phyloP scores from a whole-genome alignment of 2,888 invertebrate genomes.

The Frankliniella fusca region DNA sequence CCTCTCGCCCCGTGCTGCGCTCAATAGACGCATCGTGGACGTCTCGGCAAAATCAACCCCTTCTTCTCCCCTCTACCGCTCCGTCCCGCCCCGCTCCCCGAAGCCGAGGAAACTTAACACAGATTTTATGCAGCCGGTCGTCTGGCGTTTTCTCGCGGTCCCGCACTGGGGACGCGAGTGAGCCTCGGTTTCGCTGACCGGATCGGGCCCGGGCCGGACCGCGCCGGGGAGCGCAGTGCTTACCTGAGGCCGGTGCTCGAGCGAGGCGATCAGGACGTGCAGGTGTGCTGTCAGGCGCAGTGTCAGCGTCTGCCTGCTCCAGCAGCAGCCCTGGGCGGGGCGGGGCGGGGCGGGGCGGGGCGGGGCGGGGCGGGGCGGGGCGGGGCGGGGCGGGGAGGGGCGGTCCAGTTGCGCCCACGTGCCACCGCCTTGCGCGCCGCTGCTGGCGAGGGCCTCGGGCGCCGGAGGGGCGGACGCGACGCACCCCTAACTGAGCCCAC shows the following conservation, averaged over 20 bases:
- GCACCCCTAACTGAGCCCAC: background rate
- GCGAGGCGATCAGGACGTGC: background rate
- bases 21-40: too few species aligned
- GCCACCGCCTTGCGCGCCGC: background rate
- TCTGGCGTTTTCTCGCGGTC: too few species aligned
- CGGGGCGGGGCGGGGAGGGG: background rate
- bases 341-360: background rate
- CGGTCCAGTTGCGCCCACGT: background rate
- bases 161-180: too few species aligned
- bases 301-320: too few species aligned
- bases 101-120: too few species aligned
- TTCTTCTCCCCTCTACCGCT: too few species aligned
- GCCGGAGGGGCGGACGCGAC: background rate
- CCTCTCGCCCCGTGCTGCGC: too few species aligned
- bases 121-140: too few species aligned
- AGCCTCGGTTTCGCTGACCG: background rate
- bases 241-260: background rate
- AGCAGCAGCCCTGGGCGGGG: background rate
- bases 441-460: background rate
- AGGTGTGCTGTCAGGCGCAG: too few species aligned
- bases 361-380: background rate
- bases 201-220: background rate
- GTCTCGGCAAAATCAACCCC: too few species aligned
- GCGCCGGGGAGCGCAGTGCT: background rate
- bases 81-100: too few species aligned